Conservation (phyloP, 2,113 vertebrate species). For the Labrus mixtus region DNA sequence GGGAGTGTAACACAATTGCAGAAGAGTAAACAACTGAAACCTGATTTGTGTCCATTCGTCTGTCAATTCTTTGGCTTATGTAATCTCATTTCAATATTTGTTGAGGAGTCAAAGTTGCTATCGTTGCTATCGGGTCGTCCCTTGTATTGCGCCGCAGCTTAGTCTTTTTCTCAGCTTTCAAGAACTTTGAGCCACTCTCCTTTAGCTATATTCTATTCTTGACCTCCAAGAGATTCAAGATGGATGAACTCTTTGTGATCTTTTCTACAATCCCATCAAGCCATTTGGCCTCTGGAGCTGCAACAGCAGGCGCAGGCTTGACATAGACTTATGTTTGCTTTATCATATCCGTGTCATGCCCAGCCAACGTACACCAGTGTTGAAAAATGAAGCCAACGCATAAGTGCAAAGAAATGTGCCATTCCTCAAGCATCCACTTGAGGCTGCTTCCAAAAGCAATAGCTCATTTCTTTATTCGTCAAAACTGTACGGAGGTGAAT, state of each 20-base stretch:
- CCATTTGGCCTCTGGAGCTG: not conserved
- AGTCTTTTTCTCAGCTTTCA: slow-evolving; percentile 11
- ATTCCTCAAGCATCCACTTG: no score
- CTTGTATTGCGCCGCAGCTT: not conserved
- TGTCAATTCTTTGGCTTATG: slow-evolving; percentile 68
- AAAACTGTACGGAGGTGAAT: no score
- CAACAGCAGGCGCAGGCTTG: not conserved
- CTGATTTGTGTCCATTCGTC: slow-evolving; percentile 70
- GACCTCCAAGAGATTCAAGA: slow-evolving; percentile 7
- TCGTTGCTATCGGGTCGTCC: slow-evolving; percentile 63
- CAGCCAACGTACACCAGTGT: no score
- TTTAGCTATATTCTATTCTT: slow-evolving; percentile 12
- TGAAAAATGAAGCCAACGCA: no score
- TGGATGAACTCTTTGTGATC: slow-evolving; percentile 1
- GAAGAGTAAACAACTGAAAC: slow-evolving; percentile 76
- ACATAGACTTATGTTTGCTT: slow-evolving; percentile 34
- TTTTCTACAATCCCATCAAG: not conserved
- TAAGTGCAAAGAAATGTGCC: no score
- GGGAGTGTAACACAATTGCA: slow-evolving; percentile 67
- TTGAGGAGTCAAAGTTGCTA: slow-evolving; percentile 62
- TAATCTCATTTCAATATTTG: slow-evolving; percentile 74
- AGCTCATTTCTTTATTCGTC: no score
- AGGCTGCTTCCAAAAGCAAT: no score
- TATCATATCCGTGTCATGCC: slow-evolving; percentile 9
- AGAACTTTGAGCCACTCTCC: slow-evolving; percentile 18